A percentile compares a stretch with the other conserved stretches of the same genome.
Conservation (phyloP, 2,888 invertebrate genomes). For the Melikaiella ostensackeni region DNA sequence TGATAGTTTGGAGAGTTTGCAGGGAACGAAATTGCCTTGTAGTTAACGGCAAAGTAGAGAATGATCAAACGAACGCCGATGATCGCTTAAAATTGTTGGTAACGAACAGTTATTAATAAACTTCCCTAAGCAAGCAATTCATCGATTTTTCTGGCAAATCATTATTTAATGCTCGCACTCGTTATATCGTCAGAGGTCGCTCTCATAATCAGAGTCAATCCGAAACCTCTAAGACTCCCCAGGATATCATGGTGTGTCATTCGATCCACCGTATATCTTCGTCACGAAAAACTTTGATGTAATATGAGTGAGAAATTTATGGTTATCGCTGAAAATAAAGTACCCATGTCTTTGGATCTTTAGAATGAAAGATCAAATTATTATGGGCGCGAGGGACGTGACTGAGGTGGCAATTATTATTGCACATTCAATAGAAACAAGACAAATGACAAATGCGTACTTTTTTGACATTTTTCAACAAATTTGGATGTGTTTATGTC, state of each 20-base stretch:
- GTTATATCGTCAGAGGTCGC: not conserved
- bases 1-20: slow-evolving; percentile 51
- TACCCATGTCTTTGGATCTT: not conserved
- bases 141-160: not conserved
- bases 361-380: not conserved
- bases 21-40: slow-evolving; percentile 54
- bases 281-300: slow-evolving; percentile 36
- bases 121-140: slow-evolving; percentile 29
- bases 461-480: too few species aligned
- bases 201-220: slow-evolving; percentile 28
- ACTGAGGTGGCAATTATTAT: not conserved
- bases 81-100: slow-evolving; percentile 54
- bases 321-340: slow-evolving; percentile 22
- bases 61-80: slow-evolving; percentile 56
- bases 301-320: slow-evolving; percentile 29
- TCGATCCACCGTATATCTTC: slow-evolving; percentile 19
- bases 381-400: not conserved
- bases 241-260: slow-evolving; percentile 30
- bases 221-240: slow-evolving; percentile 17
- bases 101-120: slow-evolving; percentile 55
- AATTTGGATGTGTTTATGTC: too few species aligned
- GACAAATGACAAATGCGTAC: too few species aligned
- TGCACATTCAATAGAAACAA: too few species aligned
- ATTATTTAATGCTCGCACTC: not conserved
- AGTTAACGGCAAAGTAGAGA: slow-evolving; percentile 53